Percentiles rank a stretch among this genome's conserved stretches.
Conservation (phyloP, 2,113 vertebrate genomes). For the Chaenocephalus aceratus region DNA sequence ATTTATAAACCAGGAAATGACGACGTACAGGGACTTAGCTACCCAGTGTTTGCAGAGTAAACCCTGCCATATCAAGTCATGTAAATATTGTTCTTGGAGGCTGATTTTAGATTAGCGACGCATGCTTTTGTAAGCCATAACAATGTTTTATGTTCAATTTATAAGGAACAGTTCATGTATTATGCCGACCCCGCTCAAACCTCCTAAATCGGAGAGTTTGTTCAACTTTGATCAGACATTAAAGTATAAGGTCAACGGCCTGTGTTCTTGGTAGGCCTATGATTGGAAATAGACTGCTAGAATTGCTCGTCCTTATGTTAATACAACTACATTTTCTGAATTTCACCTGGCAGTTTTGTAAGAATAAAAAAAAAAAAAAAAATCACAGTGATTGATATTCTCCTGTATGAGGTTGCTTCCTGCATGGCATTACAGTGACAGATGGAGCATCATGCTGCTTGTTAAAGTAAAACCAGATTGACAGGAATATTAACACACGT, state of each 20-base stretch:
- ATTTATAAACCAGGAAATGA: slow-evolving; percentile 56
- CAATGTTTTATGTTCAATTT: background rate
- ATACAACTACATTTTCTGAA: background rate
- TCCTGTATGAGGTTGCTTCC: slow-evolving; percentile 19
- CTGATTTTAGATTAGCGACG: slow-evolving; percentile 21
- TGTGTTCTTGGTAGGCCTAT: background rate
- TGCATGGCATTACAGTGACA: background rate
- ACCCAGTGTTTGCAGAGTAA: slow-evolving; percentile 35
- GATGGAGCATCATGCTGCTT: slow-evolving; percentile 12
- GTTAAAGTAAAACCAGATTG: slow-evolving; percentile 52
- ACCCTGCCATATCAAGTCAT: slow-evolving; percentile 15
- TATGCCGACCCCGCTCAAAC: background rate
- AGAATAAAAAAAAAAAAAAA: background rate
- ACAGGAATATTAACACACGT: slow-evolving; percentile 41
- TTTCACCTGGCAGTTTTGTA: background rate
- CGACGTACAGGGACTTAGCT: background rate
- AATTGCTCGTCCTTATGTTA: background rate
- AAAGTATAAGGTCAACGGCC: background rate
- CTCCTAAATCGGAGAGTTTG: background rate
- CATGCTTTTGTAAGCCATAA: slow-evolving; percentile 3
- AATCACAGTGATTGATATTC: background rate
- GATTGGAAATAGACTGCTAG: background rate
- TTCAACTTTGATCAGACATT: background rate
- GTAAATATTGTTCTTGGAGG: slow-evolving; percentile 29
- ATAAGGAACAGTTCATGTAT: background rate